phyloP scores from a whole-genome alignment of 2,113 vertebrate species.

The Paratilapia polleni region DNA sequence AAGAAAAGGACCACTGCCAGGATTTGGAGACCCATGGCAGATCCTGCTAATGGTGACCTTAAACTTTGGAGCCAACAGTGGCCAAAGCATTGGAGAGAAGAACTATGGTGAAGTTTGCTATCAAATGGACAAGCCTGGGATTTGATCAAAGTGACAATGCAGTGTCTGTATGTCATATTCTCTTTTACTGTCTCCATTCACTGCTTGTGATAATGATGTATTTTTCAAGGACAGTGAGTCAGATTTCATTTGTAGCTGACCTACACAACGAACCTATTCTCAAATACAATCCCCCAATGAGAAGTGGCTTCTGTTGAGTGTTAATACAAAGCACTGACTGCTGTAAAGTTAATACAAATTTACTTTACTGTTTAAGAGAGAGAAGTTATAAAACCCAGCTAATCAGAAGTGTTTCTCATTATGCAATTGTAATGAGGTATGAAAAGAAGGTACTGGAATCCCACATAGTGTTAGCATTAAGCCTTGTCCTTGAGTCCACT shows the following conservation, averaged over 20 bases:
- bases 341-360: not conserved
- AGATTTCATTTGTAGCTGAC: conserved; percentile 7
- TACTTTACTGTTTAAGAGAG: not conserved
- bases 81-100: not conserved
- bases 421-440: not conserved
- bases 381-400: not conserved
- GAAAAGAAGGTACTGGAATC: not conserved
- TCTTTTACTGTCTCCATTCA: conserved; percentile 20
- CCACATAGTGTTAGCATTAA: not conserved
- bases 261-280: not conserved
- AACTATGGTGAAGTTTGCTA: conserved; percentile 14
- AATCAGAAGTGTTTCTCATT: not conserved
- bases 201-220: not conserved
- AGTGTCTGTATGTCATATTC: conserved; percentile 21
- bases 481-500: not conserved
- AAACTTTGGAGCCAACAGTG: conserved; percentile 11
- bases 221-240: conserved; percentile 11
- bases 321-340: not conserved
- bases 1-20: conserved; percentile 38
- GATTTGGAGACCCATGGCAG: conserved; percentile 21
- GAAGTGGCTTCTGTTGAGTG: not conserved
- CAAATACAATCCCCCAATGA: not conserved
- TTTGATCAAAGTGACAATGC: conserved; percentile 39
- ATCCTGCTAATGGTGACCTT: conserved; percentile 38
- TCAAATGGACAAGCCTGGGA: conserved; percentile 18